Base-by-base conservation (phyloP, 1,140 invertebrate genomes). In the Cepaea nemoralis region DNA sequence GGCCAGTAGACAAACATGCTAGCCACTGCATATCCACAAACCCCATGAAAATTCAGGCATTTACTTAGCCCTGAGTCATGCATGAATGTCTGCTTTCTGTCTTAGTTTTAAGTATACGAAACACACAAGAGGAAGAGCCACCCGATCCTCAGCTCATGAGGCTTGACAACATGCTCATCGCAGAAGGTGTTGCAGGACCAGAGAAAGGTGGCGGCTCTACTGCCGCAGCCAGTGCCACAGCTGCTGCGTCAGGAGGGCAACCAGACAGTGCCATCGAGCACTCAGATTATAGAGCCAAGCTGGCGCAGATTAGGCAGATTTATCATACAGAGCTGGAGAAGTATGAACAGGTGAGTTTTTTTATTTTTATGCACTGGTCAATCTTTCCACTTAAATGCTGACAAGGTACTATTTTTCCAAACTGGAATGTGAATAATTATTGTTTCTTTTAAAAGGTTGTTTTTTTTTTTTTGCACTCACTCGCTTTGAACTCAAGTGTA, bases 281-380 rank as follows among this genome's bases (percentile, higher is more conserved):
- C 92, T 98, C 98, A 78, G 99, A 99, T 92, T 99, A 99, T 93
- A 94, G 98, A 86, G 97, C 97, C 85, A 99, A 99, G 93, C 93
- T 99, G 86, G 96, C 97, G n/a, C 98, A 99, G 93, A 99, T 99
- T 91, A 94, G 99, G 85, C 96, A 98, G 92, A 99, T 99, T 85
- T 99, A 99, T 92, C 98, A 99, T 92, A 97, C 99, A 92, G 98
- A 99, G 92, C 92, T 99, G 84, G 97, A 99, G 92, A 99, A 99
- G 94, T 99, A 99, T 90, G 98, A 99, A 93, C 95, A 96, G 94
- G 96, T 96, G 86, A 69, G 81, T 82, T 45, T 45, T n/a, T n/a
- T n/a, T n/a, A n/a, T n/a, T n/a, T n/a, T n/a, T n/a, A n/a, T n/a
- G n/a, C n/a, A n/a, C n/a, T n/a, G n/a, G n/a, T n/a, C n/a, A n/a